phyloP scores from a whole-genome alignment of 2,888 invertebrate species.

The Lagria hirta region DNA sequence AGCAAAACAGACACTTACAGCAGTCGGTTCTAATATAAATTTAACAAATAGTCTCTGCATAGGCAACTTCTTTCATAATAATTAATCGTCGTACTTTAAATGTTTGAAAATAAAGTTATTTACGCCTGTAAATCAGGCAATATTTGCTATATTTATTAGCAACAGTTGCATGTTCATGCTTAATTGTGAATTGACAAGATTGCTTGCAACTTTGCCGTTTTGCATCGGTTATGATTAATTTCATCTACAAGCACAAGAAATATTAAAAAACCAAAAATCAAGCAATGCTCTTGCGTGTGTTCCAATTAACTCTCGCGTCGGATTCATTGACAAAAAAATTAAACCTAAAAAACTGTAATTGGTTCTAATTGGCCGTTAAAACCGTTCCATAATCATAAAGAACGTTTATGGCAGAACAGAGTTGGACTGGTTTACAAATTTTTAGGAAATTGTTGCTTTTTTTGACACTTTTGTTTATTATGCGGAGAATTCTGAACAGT shows the following conservation, averaged over 20 bases:
- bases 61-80: slow-evolving; percentile 26
- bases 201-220: slow-evolving; percentile 10
- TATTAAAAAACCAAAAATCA: slow-evolving; percentile 11
- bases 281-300: slow-evolving; percentile 14
- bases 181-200: slow-evolving; percentile 28
- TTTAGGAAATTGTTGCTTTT: too few relatives aligned
- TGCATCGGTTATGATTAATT: slow-evolving; percentile 10
- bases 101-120: slow-evolving; percentile 43
- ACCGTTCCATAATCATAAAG: background rate
- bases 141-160: slow-evolving; percentile 33
- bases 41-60: slow-evolving; percentile 21
- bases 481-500: too few relatives aligned
- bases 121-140: slow-evolving; percentile 44
- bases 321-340: slow-evolving; percentile 15
- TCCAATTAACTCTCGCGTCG: slow-evolving; percentile 17
- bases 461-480: too few relatives aligned
- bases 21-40: slow-evolving; percentile 5
- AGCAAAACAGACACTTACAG: slow-evolving; percentile 5
- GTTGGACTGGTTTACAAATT: too few relatives aligned
- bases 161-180: slow-evolving; percentile 31
- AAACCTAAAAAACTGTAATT: slow-evolving; percentile 8
- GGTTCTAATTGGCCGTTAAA: background rate
- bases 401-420: too few relatives aligned
- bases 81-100: slow-evolving; percentile 31
- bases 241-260: background rate